Base-by-base conservation (phyloP, 2,888 invertebrate species). In the Erebia epiphron region DNA sequence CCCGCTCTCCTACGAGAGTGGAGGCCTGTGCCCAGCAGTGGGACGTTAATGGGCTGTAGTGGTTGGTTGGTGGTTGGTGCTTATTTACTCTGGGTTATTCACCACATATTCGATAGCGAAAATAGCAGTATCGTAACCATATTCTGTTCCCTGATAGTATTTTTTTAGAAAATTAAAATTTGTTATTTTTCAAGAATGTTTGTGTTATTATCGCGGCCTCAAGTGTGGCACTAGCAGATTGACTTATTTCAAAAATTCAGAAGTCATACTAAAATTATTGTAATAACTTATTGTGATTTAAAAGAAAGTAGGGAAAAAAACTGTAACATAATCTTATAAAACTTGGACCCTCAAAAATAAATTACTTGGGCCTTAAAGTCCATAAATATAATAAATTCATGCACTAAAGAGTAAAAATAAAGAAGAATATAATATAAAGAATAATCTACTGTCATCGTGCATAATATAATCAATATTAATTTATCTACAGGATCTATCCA, bases 361-460 rank as follows among this genome's bases (percentile, higher is more conserved):
- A 10, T 10, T 10, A 54, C 10, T 54, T 2, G 18, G 50, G 14
- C 14, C 50, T n/a, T 11, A 18, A 10, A 54, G 8, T 26, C 56
- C 26, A 1, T 21, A 56, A 26, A 16, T 16, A 10, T 16, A 54
- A 16, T 16, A n/a, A 52, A 50, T 54, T 18, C 21, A 26, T 57
- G 26, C 56, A 1, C 14, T 57, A 57, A 54, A 54, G 35, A 54
- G 21, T 57, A 2, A 21, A 18, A 54, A 54, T 54, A 26, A 56
- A 56, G 21, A 26, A 26, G 13, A 18, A 56, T 13, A n/a, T 5
- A 26, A 63, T 46, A 49, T 62, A 61, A 63, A 63, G 16, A 62
- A 46, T 26, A 61, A 49, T 56, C 70, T 71, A 73, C 68, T n/a
- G 21, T 49, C 62, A 67, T 70, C 77, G 76, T 75, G 75, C 76